Evolutionary conservation across 2,888 invertebrate genomes (phyloP), one percentile per base, ranked within the genome.

Genomic region (Archips crataeganus): DNA sequence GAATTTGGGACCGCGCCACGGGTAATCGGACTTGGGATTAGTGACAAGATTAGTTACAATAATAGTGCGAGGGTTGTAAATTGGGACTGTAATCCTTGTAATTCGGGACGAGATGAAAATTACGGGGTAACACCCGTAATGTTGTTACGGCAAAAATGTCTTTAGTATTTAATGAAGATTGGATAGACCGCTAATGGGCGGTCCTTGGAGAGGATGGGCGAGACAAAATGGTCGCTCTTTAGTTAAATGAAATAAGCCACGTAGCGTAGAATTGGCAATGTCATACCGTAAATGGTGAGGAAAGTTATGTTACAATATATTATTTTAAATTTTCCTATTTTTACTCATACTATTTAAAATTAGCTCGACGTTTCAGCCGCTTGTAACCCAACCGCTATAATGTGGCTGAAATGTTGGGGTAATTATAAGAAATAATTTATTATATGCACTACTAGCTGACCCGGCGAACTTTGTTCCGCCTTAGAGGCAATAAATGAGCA

Each of bases 31-130:
- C 89, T 90, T 87, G 85, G 88, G 88, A 87, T 90, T 90, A 88
- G 89, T 89, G 92, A 92, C 90, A 89, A 90, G 91, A 92, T 92
- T 92, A 92, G 89, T 90, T 88, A 90, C 88, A 85, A 90, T 87
- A 89, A 87, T 87, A 83, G 83, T 84, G 80, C 76, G 83, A 82
- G 84, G 79, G 87, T 87, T 88, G 85, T 81, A 85, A 86, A 85
- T 87, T 85, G 82, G 83, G 80, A 77, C 78, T 74, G 80, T 88
- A 88, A 89, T 90, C 86, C 87, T 76, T 77, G 82, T 87, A 86
- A 89, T 88, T 83, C 81, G 81, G 80, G 83, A 80, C 83, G 84
- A 87, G 88, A 86, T 84, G 86, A 87, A 87, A 88, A 90, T 91
- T 87, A 87, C 84, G 78, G 85, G 79, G 83, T 82, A 74, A 70